These are phyloP conservation scores for Andrena fulva DNA, from an alignment of 2,888 invertebrate species.

Conservation along the genomic window DNA sequence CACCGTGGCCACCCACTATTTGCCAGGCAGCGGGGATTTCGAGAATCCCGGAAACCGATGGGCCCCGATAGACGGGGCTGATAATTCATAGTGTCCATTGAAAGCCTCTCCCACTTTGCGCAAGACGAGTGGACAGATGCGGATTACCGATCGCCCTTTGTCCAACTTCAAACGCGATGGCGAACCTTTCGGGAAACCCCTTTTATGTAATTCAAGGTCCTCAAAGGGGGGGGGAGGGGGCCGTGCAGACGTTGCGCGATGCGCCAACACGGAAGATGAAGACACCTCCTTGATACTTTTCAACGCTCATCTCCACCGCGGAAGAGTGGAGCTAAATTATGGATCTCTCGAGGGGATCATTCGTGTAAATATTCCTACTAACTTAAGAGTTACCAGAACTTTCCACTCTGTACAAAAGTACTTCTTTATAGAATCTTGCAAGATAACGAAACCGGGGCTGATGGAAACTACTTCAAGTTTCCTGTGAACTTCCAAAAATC, in stretches of 20 bases:
- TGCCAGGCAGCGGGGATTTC: neutral
- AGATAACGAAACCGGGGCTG: too few species aligned
- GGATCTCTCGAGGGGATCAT: too few species aligned
- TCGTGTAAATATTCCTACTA: too few species aligned
- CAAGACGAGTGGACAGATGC: slow-evolving; percentile 57
- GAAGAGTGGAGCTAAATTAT: too few species aligned
- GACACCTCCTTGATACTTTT: neutral
- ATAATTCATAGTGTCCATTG: slow-evolving; percentile 25
- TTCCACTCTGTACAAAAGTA: too few species aligned
- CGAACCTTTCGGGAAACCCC: slow-evolving; percentile 27
- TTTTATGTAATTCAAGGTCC: slow-evolving; percentile 39
- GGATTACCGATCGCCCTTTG: slow-evolving; percentile 40
- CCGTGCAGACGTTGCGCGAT: neutral
- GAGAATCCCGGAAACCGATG: neutral
- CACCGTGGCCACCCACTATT: neutral
- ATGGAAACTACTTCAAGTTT: too few species aligned
- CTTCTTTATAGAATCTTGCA: too few species aligned
- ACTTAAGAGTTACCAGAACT: too few species aligned
- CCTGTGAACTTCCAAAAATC: too few species aligned
- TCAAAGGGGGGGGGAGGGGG: neutral
- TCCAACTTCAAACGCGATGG: neutral
- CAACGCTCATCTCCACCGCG: neutral
- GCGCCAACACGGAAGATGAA: neutral
- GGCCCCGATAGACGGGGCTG: neutral
- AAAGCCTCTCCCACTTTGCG: slow-evolving; percentile 32